Conservation (phyloP, 2,888 invertebrate species). For the Nephrotoma guestfalica region DNA sequence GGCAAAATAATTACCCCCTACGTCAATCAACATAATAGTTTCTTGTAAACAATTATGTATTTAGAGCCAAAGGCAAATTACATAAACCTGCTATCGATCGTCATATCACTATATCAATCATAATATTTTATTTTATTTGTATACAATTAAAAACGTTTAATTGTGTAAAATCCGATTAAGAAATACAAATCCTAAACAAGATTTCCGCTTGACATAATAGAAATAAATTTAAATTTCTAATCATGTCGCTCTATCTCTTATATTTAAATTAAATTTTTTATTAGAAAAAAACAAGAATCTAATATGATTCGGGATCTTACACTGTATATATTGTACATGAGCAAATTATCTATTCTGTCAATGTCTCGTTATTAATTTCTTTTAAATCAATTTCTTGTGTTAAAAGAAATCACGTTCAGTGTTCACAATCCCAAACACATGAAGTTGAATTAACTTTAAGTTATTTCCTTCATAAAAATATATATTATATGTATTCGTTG, state of each 20-base stretch:
- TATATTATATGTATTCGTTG: background rate
- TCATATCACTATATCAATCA: background rate
- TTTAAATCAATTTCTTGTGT: background rate
- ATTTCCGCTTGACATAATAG: background rate
- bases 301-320: background rate
- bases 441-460: background rate
- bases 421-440: background rate
- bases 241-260: background rate
- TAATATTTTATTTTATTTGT: background rate
- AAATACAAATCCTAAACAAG: background rate
- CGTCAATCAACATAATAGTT: background rate
- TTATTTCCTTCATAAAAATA: background rate
- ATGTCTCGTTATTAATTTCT: background rate
- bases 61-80: background rate
- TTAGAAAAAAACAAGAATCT: background rate
- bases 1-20: background rate
- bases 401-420: background rate
- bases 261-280: background rate
- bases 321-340: background rate
- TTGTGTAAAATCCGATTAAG: background rate
- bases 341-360: background rate
- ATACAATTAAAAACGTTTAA: background rate
- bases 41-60: background rate
- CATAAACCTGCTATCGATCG: background rate
- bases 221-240: background rate